phyloP scores from a whole-genome alignment of 2,113 vertebrate genomes.

The Geothlypis trichas region DNA sequence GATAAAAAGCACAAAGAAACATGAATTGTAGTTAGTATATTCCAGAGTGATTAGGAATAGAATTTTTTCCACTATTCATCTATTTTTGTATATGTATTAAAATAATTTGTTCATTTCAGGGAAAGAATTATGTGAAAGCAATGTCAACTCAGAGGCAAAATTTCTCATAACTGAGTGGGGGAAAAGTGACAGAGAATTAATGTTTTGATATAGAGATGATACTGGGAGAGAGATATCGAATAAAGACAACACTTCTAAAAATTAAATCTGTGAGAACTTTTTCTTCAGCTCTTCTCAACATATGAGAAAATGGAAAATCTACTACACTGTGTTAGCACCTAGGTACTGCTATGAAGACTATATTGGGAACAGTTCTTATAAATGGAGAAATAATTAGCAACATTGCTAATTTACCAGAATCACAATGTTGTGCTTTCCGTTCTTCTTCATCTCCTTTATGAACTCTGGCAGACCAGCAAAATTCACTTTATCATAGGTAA shows the following conservation, averaged over 20 bases:
- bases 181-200: not conserved
- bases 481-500: conserved; percentile 83
- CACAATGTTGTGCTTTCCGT: conserved; percentile 82
- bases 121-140: not conserved
- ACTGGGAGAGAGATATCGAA: not conserved
- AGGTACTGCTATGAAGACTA: not conserved
- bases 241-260: not conserved
- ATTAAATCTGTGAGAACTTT: not conserved
- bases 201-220: not conserved
- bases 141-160: not conserved
- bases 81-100: not conserved
- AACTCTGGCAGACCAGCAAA: conserved; percentile 82
- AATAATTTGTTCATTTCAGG: not conserved
- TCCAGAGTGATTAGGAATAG: not conserved
- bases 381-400: not conserved
- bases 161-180: not conserved
- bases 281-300: not conserved
- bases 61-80: not conserved
- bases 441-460: conserved; percentile 79
- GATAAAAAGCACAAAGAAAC: not conserved
- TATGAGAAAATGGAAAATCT: not conserved
- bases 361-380: not conserved
- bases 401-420: conserved; percentile 75
- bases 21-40: not conserved
- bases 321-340: not conserved